These are phyloP conservation scores for Drosophila dives DNA, from an alignment of 2,888 invertebrate species.

Conservation along the genomic window DNA sequence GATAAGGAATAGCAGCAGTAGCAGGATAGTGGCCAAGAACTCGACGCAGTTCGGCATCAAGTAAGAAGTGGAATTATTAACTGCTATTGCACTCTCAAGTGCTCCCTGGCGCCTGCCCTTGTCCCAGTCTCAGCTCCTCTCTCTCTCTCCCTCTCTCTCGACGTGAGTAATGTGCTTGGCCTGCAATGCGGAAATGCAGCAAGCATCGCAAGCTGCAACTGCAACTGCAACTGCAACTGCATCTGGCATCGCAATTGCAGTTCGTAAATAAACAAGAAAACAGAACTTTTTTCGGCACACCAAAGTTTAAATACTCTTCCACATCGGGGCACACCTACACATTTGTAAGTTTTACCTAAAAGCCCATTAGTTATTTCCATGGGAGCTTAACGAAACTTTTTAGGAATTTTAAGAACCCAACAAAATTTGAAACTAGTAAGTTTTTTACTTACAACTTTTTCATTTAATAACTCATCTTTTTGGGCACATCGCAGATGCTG, in stretches of 20 bases:
- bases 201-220: slow-evolving; percentile 22
- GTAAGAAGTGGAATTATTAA: slow-evolving; percentile 70
- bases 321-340: not conserved
- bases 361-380: not conserved
- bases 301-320: not conserved
- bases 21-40: slow-evolving; percentile 59
- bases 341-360: not conserved
- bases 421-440: not conserved
- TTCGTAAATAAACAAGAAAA: slow-evolving; percentile 57
- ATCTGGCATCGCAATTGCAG: not conserved
- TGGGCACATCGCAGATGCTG: not conserved
- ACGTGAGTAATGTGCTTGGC: slow-evolving; percentile 73
- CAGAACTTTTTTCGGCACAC: not conserved
- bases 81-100: slow-evolving; percentile 75
- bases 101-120: slow-evolving; percentile 44
- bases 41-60: slow-evolving; percentile 57
- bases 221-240: slow-evolving; percentile 14
- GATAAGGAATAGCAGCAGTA: slow-evolving; percentile 51
- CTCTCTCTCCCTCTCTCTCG: not conserved
- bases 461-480: not conserved
- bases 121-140: not conserved
- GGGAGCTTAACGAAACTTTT: not conserved
- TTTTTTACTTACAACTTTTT: not conserved
- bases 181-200: slow-evolving; percentile 75
- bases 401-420: not conserved